Base-by-base conservation (phyloP, 1,140 invertebrate genomes). In the Drosophila willistoni region DNA sequence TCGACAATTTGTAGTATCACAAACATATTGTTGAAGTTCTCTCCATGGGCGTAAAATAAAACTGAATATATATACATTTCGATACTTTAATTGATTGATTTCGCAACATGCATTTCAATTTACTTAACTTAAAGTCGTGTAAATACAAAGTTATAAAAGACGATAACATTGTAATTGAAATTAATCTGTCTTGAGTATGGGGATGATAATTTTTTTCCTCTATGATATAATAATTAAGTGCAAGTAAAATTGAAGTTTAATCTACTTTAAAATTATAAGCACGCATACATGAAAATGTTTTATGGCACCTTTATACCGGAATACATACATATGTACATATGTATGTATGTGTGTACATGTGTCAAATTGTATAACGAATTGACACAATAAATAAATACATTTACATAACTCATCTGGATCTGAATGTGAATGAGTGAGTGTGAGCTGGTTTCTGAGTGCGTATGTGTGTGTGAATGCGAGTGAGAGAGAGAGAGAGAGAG, bases 361-460 rank as follows among this genome's bases (percentile, higher is more conserved):
- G 25, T 44, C 22, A 62, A 47, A 62, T 62, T 62, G 22, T 33
- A 44, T 47, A 47, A 39, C 14, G 25, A 62, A 65, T 57, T 66
- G 64, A 55, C 51, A 55, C 14, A 57, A 41, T 55, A 34, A 41
- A 56, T 36, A 41, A 44, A 67, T 34, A 33, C 36, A 57, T 67
- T 56, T 42, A 36, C 36, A 59, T 19, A 59, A 41, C 25, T 57
- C 41, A 17, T 67, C 13, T n/a, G n/a, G 17, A 25, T 51, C 9
- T 14, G 42, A 14, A 47, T 33, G 19, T n/a, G 25, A 29, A 14
- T 65, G 36, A 39, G 25, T 2, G 22, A 42, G n/a, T 6, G 19
- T 13, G 7, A 14, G 22, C 17, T 17, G 22, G 17, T 36, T 36
- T 36, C 7, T 36, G 14, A 17, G 44, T 17, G 14, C 2, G 42